phyloP scores from a whole-genome alignment of 92 coral and sea anemone genomes.

The Umimayanthus kanabou region DNA sequence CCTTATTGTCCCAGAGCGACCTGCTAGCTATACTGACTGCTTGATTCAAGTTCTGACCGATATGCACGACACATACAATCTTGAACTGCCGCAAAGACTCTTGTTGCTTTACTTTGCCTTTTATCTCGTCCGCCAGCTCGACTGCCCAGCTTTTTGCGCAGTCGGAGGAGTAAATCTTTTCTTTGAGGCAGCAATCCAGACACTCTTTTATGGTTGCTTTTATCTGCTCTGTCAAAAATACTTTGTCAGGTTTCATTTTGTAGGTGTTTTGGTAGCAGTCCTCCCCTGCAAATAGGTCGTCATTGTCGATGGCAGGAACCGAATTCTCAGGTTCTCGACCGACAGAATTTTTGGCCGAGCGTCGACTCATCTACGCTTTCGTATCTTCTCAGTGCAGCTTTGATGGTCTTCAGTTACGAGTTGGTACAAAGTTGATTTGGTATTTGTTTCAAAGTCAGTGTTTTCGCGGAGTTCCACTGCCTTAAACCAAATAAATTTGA shows the following conservation, averaged over 20 bases:
- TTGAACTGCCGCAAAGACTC: slow-evolving; percentile 57
- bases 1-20: slow-evolving; percentile 74
- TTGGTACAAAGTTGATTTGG: not conserved
- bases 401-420: not conserved
- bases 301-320: not conserved
- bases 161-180: slow-evolving; percentile 42
- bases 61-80: slow-evolving; percentile 70
- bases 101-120: slow-evolving; percentile 55
- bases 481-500: too few relatives aligned
- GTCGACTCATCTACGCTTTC: not conserved
- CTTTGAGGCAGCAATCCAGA: slow-evolving; percentile 45
- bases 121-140: slow-evolving; percentile 62
- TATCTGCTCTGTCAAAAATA: slow-evolving; percentile 48
- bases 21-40: slow-evolving; percentile 57
- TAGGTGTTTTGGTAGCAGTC: slow-evolving; percentile 56
- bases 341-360: not conserved
- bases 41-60: slow-evolving; percentile 68
- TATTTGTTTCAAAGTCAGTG: too few relatives aligned
- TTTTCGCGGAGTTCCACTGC: too few relatives aligned
- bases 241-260: slow-evolving; percentile 61
- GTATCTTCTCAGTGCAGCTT: not conserved
- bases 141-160: slow-evolving; percentile 47
- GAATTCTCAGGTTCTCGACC: not conserved
- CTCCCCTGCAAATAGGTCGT: not conserved
- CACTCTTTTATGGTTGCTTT: slow-evolving; percentile 45